Percentiles rank a stretch among this genome's conserved stretches.
Conservation (phyloP, 2,888 invertebrate genomes). For the Dioctria rufipes region DNA sequence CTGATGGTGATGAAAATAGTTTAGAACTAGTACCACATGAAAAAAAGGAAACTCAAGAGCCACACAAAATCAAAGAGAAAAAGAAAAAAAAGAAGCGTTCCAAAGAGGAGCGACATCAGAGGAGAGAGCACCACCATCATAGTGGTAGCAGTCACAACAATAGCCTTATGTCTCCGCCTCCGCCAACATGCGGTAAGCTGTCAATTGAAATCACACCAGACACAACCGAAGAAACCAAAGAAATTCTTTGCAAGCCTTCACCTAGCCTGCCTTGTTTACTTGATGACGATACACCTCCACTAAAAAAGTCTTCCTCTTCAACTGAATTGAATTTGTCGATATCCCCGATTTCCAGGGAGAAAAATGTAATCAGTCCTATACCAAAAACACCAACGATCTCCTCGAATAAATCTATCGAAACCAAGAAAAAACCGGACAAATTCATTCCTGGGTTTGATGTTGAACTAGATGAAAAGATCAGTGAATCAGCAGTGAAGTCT, state of each 20-base stretch:
- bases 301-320: slow-evolving; percentile 50
- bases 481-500: slow-evolving; percentile 86
- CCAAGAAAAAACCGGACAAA: slow-evolving; percentile 74
- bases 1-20: slow-evolving; percentile 74
- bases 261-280: slow-evolving; percentile 77
- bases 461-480: slow-evolving; percentile 79
- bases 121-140: slow-evolving; percentile 79
- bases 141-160: slow-evolving; percentile 59
- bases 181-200: slow-evolving; percentile 64
- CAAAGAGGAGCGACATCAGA: slow-evolving; percentile 82
- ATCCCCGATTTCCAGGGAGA: slow-evolving; percentile 68
- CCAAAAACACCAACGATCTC: slow-evolving; percentile 73
- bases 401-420: slow-evolving; percentile 53
- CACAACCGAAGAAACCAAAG: slow-evolving; percentile 59
- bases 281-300: slow-evolving; percentile 73
- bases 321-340: slow-evolving; percentile 55
- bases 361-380: slow-evolving; percentile 73
- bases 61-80: slow-evolving; percentile 80
- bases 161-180: slow-evolving; percentile 64
- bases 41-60: slow-evolving; percentile 69
- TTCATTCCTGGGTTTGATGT: slow-evolving; percentile 80
- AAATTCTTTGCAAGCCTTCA: slow-evolving; percentile 71
- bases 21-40: slow-evolving; percentile 69
- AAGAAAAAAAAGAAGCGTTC: slow-evolving; percentile 89
- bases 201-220: slow-evolving; percentile 66